Percentiles rank a stretch among this genome's conserved stretches.
Evolutionary conservation across 2,797 vertebrate genomes (phyloP).

Genomic region (Schizopygopsis malacanthus): DNA sequence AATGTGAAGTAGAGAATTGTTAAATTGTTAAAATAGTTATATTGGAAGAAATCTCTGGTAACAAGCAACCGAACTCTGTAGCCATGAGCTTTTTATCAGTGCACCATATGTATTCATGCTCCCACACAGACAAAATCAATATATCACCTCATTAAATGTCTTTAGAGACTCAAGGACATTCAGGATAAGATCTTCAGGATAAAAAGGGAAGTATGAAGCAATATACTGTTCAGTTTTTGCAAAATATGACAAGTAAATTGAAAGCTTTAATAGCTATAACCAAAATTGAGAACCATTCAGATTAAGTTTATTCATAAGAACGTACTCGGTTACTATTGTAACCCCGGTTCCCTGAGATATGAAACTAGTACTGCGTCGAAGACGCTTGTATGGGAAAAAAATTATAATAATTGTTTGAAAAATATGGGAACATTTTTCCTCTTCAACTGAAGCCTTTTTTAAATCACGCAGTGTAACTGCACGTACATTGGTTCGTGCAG

Average conservation of each 20-base stretch:
- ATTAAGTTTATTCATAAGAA: slow-evolving; percentile 21
- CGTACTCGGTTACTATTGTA: too few relatives aligned
- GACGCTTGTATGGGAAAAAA: too few relatives aligned
- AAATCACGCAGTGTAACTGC: too few relatives aligned
- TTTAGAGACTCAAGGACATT: slow-evolving; percentile 27
- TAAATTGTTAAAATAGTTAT: neutral
- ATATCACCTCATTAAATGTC: slow-evolving; percentile 28
- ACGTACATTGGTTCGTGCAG: too few relatives aligned
- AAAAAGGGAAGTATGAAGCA: neutral
- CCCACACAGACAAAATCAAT: slow-evolving; percentile 33
- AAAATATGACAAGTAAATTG: slow-evolving; percentile 23
- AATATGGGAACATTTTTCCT: too few relatives aligned
- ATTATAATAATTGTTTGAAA: too few relatives aligned
- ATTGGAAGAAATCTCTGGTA: neutral
- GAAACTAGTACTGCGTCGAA: too few relatives aligned
- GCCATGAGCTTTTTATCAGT: slow-evolving; percentile 15
- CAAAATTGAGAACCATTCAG: too few relatives aligned
- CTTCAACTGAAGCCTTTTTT: too few relatives aligned
- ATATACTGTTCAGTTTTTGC: neutral
- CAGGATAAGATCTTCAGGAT: slow-evolving; percentile 7
- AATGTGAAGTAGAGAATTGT: slow-evolving; percentile 20
- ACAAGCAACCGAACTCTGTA: neutral
- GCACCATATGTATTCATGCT: slow-evolving; percentile 6
- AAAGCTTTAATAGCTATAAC: neutral
- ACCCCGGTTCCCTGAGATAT: too few relatives aligned